These are phyloP conservation scores for Chaetops frenatus DNA, from an alignment of 2,113 vertebrate species.

Conservation along the genomic window DNA sequence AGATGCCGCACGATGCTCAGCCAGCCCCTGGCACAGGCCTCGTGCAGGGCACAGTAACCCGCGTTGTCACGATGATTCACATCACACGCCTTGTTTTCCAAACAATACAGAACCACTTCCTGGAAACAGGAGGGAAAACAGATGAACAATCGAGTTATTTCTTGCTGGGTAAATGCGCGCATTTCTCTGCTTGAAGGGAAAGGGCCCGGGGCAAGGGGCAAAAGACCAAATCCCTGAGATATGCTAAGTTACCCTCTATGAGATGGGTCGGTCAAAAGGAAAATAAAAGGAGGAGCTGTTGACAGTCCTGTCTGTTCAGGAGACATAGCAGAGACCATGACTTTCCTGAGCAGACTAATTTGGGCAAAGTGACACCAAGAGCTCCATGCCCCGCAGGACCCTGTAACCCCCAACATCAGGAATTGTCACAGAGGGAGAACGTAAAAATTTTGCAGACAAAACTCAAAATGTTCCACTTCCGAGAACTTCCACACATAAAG, in stretches of 20 bases:
- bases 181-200: not conserved
- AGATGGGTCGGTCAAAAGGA: not conserved
- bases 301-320: not conserved
- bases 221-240: not conserved
- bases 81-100: constrained; percentile 89
- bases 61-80: constrained; percentile 94
- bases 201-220: accelerated
- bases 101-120: constrained; percentile 93
- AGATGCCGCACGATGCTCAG: constrained; percentile 88
- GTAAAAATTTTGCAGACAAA: not conserved
- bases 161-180: not conserved
- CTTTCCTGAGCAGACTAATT: not conserved
- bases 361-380: not conserved
- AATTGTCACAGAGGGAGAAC: not conserved
- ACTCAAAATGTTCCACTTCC: not conserved
- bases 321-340: not conserved
- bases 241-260: not conserved
- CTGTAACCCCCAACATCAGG: not conserved
- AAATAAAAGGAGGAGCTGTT: not conserved
- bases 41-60: constrained; percentile 90
- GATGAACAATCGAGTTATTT: not conserved
- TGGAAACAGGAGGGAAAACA: constrained; percentile 52
- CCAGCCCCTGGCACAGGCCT: constrained; percentile 91
- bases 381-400: not conserved
- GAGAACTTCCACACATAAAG: not conserved